phyloP scores from a whole-genome alignment of 2,113 vertebrate genomes.

The Apistogramma diplotaenia region DNA sequence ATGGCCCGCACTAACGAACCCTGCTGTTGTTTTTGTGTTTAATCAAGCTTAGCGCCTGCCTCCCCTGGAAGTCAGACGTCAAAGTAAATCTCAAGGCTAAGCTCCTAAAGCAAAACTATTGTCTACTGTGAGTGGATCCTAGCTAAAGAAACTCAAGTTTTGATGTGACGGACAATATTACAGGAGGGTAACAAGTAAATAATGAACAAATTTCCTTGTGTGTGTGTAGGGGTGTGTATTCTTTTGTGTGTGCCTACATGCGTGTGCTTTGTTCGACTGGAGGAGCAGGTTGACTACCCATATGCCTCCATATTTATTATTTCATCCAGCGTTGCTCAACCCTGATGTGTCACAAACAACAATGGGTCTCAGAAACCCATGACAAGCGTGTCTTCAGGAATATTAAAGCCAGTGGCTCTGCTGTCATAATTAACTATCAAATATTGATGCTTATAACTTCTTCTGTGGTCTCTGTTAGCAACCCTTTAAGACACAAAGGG shows the following conservation, averaged over 20 bases:
- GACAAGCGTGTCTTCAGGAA: constrained; percentile 41
- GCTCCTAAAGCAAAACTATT: not conserved
- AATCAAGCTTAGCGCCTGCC: not conserved
- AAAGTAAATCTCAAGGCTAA: not conserved
- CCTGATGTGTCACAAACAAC: constrained; percentile 55
- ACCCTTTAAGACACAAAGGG: constrained; percentile 52
- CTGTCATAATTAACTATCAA: constrained; percentile 77
- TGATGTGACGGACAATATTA: not conserved
- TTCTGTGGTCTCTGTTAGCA: constrained; percentile 56
- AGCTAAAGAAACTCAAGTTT: not conserved
- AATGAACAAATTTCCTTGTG: not conserved
- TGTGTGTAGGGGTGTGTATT: not conserved
- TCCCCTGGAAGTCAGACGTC: not conserved
- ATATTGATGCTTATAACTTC: constrained; percentile 76
- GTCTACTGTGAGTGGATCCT: not conserved
- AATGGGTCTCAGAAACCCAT: constrained; percentile 21
- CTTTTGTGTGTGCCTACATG: not conserved
- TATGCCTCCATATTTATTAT: constrained; percentile 51
- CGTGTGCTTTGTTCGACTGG: not conserved
- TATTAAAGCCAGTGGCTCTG: constrained; percentile 69
- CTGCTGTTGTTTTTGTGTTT: not conserved
- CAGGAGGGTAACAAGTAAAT: not conserved
- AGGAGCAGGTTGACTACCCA: constrained; percentile 1
- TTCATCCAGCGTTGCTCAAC: constrained; percentile 37
- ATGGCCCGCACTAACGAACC: not conserved